These are phyloP conservation scores for Hetaerina titia DNA, from an alignment of 2,888 invertebrate species.

Conservation along the genomic window DNA sequence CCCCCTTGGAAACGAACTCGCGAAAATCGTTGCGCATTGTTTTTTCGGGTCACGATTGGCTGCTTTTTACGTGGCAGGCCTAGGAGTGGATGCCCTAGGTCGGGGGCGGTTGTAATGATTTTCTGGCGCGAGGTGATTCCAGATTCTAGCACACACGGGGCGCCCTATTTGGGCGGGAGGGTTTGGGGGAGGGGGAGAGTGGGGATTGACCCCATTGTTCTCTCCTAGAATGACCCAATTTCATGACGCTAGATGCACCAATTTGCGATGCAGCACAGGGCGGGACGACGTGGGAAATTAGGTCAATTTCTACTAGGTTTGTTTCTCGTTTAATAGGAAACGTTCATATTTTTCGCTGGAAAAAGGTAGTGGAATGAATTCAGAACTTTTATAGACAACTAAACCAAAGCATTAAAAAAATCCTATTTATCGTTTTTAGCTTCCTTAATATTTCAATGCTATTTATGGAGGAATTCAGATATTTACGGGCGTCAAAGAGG, in stretches of 20 bases:
- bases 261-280: not conserved
- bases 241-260: not conserved
- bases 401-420: not conserved
- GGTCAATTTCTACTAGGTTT: not conserved
- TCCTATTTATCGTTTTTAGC: not conserved
- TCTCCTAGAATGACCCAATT: slow-evolving; percentile 15
- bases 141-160: not conserved
- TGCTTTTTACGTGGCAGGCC: not conserved
- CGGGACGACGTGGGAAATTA: not conserved
- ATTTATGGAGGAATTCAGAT: too few species aligned
- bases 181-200: not conserved
- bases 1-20: not conserved
- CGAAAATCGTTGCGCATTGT: not conserved
- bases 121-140: not conserved
- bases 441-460: not conserved
- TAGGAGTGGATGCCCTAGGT: not conserved
- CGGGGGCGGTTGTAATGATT: slow-evolving; percentile 10
- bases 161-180: not conserved
- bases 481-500: too few species aligned
- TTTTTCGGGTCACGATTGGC: not conserved
- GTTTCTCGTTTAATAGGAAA: not conserved
- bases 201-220: not conserved
- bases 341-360: not conserved
- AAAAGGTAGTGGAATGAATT: not conserved
- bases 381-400: not conserved